These are phyloP conservation scores for Eristalis tenax DNA, from an alignment of 2,888 invertebrate species.

Conservation along the genomic window DNA sequence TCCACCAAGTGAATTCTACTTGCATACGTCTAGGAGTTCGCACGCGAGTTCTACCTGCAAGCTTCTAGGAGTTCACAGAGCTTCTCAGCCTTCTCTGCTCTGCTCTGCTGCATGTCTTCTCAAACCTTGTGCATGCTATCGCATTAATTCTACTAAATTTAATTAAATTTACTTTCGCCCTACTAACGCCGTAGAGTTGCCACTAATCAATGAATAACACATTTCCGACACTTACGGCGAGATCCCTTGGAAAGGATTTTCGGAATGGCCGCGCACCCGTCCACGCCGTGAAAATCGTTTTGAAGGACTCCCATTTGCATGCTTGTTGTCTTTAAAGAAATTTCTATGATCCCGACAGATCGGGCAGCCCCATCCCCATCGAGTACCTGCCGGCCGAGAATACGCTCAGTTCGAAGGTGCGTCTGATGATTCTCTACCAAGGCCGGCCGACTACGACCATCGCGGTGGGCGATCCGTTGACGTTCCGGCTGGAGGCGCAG, in stretches of 20 bases:
- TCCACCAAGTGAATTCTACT: not conserved
- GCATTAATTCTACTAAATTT: constrained; percentile 32
- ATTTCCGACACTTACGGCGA: constrained; percentile 7
- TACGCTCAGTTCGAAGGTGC: constrained; percentile 92
- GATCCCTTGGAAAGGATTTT: constrained; percentile 53
- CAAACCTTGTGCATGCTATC: not conserved
- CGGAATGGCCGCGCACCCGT: not conserved
- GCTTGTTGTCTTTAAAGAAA: constrained; percentile 78
- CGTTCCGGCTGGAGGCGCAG: constrained; percentile 93
- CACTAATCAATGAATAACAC: constrained; percentile 44
- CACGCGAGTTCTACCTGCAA: not conserved
- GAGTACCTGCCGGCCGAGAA: constrained; percentile 96
- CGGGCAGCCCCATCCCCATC: constrained; percentile 95
- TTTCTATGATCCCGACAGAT: constrained; percentile 85
- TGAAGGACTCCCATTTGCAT: constrained; percentile 46
- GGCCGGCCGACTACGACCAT: constrained; percentile 95
- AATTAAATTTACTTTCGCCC: constrained; percentile 28
- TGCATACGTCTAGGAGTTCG: not conserved
- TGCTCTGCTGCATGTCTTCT: not conserved
- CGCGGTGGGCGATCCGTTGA: constrained; percentile 94
- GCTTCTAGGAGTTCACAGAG: not conserved
- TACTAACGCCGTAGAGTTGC: constrained; percentile 38
- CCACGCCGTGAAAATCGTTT: constrained; percentile 30
- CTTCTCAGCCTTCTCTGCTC: not conserved
- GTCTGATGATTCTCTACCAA: constrained; percentile 91